phyloP scores from a whole-genome alignment of 2,888 invertebrate species.

The Ichneumoninae sp. region DNA sequence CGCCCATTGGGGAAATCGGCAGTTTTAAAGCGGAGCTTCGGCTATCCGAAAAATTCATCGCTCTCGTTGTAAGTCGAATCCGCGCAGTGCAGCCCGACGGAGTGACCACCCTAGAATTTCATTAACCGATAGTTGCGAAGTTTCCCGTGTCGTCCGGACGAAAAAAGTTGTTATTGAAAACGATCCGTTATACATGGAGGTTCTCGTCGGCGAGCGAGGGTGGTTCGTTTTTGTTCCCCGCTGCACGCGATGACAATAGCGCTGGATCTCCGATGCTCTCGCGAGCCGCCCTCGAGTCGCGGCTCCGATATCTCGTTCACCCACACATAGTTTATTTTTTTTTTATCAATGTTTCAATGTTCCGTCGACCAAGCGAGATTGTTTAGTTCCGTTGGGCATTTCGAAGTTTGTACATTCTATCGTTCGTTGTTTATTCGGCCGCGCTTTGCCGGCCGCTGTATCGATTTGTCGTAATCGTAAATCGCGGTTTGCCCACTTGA shows the following conservation, averaged over 20 bases:
- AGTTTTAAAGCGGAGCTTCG: conserved; percentile 40
- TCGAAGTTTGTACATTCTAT: not conserved
- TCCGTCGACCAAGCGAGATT: conserved; percentile 6
- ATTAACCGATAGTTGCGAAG: conserved; percentile 10
- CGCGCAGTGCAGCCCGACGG: not conserved
- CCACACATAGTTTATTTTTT: not conserved
- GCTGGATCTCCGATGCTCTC: not conserved
- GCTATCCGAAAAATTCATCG: conserved; percentile 14
- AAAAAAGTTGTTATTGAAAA: conserved; percentile 23
- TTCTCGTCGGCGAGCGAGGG: not conserved
- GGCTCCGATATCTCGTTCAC: not conserved
- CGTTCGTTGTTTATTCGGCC: conserved; percentile 1
- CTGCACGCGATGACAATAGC: conserved; percentile 1
- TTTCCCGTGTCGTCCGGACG: not conserved
- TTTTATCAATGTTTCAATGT: conserved; percentile 16
- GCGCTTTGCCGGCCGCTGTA: not conserved
- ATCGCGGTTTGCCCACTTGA: conserved; percentile 11
- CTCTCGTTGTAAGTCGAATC: not conserved
- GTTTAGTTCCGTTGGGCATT: not conserved
- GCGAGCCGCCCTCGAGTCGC: not conserved
- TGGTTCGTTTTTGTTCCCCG: not conserved
- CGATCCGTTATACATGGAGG: not conserved
- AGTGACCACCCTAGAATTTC: conserved; percentile 6
- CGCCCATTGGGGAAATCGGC: conserved; percentile 13
- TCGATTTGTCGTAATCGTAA: conserved; percentile 24